phyloP scores from a whole-genome alignment of 2,888 invertebrate genomes.

The Cantharis nigra region DNA sequence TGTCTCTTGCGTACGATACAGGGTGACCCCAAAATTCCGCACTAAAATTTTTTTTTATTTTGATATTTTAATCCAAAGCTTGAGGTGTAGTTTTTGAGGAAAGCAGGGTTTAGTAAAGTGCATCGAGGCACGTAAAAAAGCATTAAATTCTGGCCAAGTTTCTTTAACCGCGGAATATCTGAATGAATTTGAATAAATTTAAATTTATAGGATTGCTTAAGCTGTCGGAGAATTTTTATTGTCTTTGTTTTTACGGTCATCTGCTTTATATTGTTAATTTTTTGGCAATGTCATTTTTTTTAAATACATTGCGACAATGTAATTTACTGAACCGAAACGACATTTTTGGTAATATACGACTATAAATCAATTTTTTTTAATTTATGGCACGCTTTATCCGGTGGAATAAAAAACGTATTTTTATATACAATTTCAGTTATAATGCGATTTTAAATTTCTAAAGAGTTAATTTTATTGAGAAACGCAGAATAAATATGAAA shows the following conservation, averaged over 20 bases:
- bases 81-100: neutral
- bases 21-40: neutral
- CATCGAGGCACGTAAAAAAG: neutral
- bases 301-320: neutral
- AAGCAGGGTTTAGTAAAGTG: neutral
- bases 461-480: neutral
- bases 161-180: slow-evolving; percentile 25
- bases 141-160: slow-evolving; percentile 20
- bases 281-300: neutral
- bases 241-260: slow-evolving; percentile 10
- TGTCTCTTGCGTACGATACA: neutral
- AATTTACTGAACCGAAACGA: neutral
- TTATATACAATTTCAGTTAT: neutral
- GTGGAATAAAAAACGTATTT: neutral
- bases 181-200: slow-evolving; percentile 31
- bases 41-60: too few species aligned
- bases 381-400: neutral
- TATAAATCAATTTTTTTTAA: neutral
- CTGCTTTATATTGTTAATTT: slow-evolving; percentile 14
- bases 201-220: slow-evolving; percentile 23
- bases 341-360: neutral
- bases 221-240: slow-evolving; percentile 21
- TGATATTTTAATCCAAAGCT: neutral
- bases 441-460: slow-evolving; percentile 2
- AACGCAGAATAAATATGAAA: neutral